These are phyloP conservation scores for Denticeps clupeoides DNA, from an alignment of 2,797 vertebrate genomes.

Conservation along the genomic window DNA sequence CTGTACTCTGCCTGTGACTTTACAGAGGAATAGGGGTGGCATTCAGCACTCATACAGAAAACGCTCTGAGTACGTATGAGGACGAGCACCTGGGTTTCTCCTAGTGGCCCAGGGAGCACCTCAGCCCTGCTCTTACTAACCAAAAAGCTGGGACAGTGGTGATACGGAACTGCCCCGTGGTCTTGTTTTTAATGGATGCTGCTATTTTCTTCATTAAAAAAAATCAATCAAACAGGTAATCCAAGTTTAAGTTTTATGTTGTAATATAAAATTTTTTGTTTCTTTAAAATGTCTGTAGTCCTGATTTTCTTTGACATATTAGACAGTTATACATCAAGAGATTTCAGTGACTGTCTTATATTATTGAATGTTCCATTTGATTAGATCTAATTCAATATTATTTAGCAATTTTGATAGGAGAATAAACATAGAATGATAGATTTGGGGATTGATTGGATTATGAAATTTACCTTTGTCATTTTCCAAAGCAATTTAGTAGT, in stretches of 20 bases:
- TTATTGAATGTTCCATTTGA: too few relatives aligned
- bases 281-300: too few relatives aligned
- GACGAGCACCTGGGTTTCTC: neutral
- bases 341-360: too few relatives aligned
- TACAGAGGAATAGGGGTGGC: conserved; percentile 1
- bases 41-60: neutral
- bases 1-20: conserved; percentile 10
- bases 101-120: neutral
- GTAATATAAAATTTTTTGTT: neutral
- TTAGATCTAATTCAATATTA: too few relatives aligned
- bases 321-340: too few relatives aligned
- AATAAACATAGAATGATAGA: too few relatives aligned
- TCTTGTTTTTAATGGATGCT: conserved; percentile 4
- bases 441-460: too few relatives aligned
- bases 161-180: neutral
- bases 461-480: too few relatives aligned
- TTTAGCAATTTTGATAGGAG: too few relatives aligned
- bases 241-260: neutral
- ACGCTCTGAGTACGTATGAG: conserved; percentile 39
- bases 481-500: too few relatives aligned
- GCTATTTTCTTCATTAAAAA: conserved; percentile 4
- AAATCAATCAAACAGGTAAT: conserved; percentile 11
- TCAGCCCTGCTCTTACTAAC: conserved; percentile 3
- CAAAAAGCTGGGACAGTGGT: neutral
- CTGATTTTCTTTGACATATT: too few relatives aligned